Conservation (phyloP, 2,797 vertebrate species). For the Vultur gryphus region DNA sequence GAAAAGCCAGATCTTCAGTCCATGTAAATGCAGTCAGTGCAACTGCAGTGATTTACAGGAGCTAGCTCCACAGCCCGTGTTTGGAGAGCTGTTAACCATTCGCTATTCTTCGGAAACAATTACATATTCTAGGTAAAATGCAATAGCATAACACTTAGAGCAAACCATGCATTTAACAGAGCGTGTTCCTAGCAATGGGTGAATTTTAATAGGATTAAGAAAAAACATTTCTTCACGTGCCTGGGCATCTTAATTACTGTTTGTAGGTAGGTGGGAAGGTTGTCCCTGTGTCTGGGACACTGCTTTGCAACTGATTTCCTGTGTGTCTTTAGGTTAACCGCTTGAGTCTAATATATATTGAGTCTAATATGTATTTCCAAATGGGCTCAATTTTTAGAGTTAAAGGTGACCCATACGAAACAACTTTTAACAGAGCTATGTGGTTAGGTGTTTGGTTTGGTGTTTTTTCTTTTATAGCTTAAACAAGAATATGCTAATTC, state of each 20-base stretch:
- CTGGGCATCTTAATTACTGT: slow-evolving; percentile 7
- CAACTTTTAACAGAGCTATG: not conserved
- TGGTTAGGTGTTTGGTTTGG: not conserved
- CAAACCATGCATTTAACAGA: not conserved
- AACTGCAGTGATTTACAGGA: not conserved
- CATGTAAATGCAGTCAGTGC: not conserved
- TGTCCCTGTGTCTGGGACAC: not conserved
- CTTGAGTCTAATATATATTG: not conserved
- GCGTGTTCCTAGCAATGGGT: not conserved
- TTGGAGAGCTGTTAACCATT: not conserved
- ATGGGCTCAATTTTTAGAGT: not conserved
- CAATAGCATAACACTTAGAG: not conserved
- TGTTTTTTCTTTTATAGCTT: not conserved
- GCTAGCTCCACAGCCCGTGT: not conserved
- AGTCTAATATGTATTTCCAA: not conserved
- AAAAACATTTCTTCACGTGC: not conserved
- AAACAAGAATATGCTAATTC: not conserved
- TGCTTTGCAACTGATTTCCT: not conserved
- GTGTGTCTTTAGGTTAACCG: not conserved
- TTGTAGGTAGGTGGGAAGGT: not conserved
- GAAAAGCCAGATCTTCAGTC: not conserved
- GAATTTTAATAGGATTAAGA: slow-evolving; percentile 8
- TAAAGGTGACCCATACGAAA: not conserved
- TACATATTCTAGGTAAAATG: not conserved
- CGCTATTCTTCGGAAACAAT: not conserved